These are phyloP conservation scores for Chironomus tepperi DNA, from an alignment of 1,140 invertebrate species.

Conservation along the genomic window DNA sequence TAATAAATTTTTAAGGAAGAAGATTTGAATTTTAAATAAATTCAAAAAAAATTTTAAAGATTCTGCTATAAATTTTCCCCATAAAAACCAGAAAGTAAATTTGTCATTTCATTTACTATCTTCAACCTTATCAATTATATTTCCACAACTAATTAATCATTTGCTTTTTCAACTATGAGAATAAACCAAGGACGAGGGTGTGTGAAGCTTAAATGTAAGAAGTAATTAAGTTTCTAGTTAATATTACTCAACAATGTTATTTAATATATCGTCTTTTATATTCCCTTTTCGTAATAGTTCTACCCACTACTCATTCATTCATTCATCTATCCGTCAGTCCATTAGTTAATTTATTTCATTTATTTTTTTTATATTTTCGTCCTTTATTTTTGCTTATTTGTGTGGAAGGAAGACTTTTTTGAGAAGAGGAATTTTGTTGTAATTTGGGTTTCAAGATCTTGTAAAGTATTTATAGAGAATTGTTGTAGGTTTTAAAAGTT, in stretches of 20 bases:
- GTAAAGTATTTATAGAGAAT: too few species aligned
- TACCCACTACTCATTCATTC: too few species aligned
- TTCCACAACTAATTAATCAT: conserved; percentile 15
- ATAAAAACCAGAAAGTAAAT: neutral
- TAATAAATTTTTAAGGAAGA: too few species aligned
- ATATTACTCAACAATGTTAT: neutral
- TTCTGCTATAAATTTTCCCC: neutral
- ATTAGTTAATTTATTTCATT: too few species aligned
- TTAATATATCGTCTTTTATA: neutral
- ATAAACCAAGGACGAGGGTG: neutral
- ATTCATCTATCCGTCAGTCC: too few species aligned
- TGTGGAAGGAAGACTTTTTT: neutral
- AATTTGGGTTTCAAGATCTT: too few species aligned
- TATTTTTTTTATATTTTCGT: too few species aligned
- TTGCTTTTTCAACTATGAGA: neutral
- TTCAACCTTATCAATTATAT: neutral
- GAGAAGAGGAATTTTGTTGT: too few species aligned
- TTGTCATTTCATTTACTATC: neutral
- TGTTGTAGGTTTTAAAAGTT: too few species aligned
- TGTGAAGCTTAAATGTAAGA: neutral
- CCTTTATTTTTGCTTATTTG: neutral
- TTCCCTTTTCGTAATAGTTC: too few species aligned
- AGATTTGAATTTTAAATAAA: too few species aligned
- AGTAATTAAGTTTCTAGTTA: conserved; percentile 18
- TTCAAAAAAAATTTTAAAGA: too few species aligned